Base-by-base conservation (phyloP, 2,797 vertebrate species). In the Limnodromus scolopaceus region DNA sequence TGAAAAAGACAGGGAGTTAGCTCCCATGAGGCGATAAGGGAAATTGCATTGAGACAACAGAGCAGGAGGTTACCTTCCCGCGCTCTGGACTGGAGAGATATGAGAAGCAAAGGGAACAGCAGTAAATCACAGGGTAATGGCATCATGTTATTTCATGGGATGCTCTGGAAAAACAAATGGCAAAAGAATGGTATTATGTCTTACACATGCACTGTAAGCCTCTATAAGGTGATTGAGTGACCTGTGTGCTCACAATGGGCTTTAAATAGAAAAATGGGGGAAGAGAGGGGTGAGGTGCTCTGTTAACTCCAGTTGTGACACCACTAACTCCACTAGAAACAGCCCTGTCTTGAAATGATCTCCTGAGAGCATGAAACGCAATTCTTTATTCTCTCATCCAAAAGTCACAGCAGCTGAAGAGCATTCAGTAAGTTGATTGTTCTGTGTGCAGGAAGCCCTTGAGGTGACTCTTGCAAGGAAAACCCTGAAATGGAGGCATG, bases 41-140 rank as follows among this genome's bases (percentile, higher is more conserved):
- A 97, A 96, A 97, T 77, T 97, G 91, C 89, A 95, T 60, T 96
- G 85, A 96, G 96, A 81, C 77, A 94, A 83, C 68, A 87, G 88
- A 89, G 82, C 81, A 78, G 87, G 64, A 92, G 53, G 87, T 92
- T 88, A 57, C 51, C 68, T 89, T 91, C 65, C 58, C 68, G n/a
- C 0, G 0, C 38, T 94, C 94, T 96, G 93, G 74, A 75, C 71
- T 2, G 13, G 46, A 16, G 27, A 96, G 96, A 97, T 91, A 96
- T 1, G 39, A 93, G 68, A 86, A 91, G 82, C 83, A 92, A 81
- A 54, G 14, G 66, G 78, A 95, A 78, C 43, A 63, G 74, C 53
- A 91, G 64, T 89, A 95, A 97, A 97, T 93, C 96, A 92, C 8
- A 3, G 28, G 20, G 22, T 78, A 84, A 94, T 54, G 69, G 83